Evolutionary conservation across 2,113 vertebrate species (phyloP).

Genomic region (Helogale parvula): DNA sequence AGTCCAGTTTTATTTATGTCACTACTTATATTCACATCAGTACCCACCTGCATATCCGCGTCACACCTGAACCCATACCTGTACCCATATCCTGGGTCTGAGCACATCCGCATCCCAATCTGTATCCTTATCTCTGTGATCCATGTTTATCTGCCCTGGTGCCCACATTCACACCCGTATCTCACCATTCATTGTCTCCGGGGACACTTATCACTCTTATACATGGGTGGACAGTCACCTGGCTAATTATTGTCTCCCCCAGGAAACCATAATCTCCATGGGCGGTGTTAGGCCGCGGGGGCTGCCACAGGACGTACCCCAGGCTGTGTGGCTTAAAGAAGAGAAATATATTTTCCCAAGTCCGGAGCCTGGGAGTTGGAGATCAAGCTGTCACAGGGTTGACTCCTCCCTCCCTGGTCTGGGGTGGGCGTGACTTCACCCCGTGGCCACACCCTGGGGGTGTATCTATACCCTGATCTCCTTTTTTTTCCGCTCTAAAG

Average conservation of each 20-base stretch:
- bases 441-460: no score
- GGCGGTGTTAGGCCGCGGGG: not conserved
- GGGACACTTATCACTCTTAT: not conserved
- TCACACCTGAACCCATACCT: not conserved
- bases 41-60: rapidly evolving
- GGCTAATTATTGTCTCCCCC: no score
- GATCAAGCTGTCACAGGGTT: not conserved
- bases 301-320: not conserved
- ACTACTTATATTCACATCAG: no score
- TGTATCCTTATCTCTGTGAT: no score
- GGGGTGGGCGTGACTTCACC: not conserved
- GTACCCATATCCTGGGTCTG: not conserved
- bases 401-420: not conserved
- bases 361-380: not conserved
- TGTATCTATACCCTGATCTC: not conserved
- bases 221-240: not conserved
- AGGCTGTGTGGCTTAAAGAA: no score
- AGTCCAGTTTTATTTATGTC: not conserved
- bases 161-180: not conserved
- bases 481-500: no score
- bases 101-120: not conserved
- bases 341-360: not conserved
- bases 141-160: not conserved
- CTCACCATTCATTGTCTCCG: not conserved
- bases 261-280: not conserved